phyloP scores from a whole-genome alignment of 1,140 invertebrate species.

The Paracyclopina nana region DNA sequence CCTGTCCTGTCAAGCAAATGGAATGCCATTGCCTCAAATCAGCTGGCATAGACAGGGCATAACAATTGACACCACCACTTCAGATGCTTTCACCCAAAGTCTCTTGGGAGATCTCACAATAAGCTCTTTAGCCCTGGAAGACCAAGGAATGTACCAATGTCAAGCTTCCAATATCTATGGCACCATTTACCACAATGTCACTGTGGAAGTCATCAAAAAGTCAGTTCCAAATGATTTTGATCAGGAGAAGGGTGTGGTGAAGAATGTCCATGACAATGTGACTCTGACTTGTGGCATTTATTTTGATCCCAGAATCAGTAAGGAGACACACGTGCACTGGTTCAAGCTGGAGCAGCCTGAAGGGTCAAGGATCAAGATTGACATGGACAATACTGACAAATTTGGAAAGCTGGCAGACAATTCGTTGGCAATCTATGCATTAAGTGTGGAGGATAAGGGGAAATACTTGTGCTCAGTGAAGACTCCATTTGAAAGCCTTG shows the following conservation, averaged over 20 bases:
- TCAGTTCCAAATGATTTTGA: background rate
- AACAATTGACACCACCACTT: background rate
- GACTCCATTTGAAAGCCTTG: constrained; percentile 9
- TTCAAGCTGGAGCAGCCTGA: too few species aligned
- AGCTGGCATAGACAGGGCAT: background rate
- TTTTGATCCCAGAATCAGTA: constrained; percentile 3
- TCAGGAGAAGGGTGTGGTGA: background rate
- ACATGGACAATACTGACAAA: too few species aligned
- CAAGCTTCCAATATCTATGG: constrained; percentile 14
- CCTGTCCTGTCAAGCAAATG: constrained; percentile 11
- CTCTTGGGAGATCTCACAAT: constrained; percentile 6
- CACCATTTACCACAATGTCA: background rate
- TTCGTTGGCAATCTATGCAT: background rate
- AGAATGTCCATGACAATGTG: constrained; percentile 5
- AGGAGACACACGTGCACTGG: constrained; percentile 9
- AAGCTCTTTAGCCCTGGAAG: background rate
- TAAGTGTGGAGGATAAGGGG: constrained; percentile 6
- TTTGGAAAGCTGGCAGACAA: background rate
- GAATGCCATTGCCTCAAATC: background rate
- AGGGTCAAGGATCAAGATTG: too few species aligned
- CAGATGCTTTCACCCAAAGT: background rate
- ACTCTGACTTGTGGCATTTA: constrained; percentile 6
- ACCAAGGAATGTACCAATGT: constrained; percentile 13
- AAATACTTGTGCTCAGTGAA: constrained; percentile 6
- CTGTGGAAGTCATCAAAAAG: constrained; percentile 11